Conservation (phyloP, 2,888 invertebrate genomes). For the Chironomus riparius region DNA sequence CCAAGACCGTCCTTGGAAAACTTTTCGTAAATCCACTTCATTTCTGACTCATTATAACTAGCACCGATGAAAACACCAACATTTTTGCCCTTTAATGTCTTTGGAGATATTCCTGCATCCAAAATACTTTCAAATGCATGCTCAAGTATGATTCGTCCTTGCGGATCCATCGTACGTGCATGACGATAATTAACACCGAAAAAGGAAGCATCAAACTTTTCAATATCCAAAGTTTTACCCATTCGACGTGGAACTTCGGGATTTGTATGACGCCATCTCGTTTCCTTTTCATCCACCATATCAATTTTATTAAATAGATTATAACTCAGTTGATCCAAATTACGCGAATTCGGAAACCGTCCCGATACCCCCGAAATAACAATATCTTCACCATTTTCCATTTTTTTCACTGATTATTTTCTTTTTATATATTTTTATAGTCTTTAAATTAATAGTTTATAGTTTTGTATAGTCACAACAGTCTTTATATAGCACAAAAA, state of each 20-base stretch:
- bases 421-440: not conserved
- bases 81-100: constrained; percentile 57
- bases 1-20: constrained; percentile 51
- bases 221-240: constrained; percentile 43
- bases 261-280: constrained; percentile 43
- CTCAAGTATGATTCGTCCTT: constrained; percentile 51
- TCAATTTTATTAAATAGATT: constrained; percentile 52
- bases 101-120: constrained; percentile 59
- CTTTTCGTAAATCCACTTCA: constrained; percentile 61
- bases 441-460: too few relatives aligned
- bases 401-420: not conserved
- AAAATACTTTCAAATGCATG: constrained; percentile 51
- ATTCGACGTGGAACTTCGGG: constrained; percentile 45
- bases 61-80: constrained; percentile 75
- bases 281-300: constrained; percentile 46
- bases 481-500: too few relatives aligned
- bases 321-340: constrained; percentile 51
- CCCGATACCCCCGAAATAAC: constrained; percentile 53
- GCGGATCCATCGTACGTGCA: constrained; percentile 45
- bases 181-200: constrained; percentile 45
- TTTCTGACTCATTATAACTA: constrained; percentile 68
- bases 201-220: constrained; percentile 47
- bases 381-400: constrained; percentile 33
- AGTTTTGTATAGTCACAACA: too few relatives aligned
- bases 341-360: constrained; percentile 56